Evolutionary conservation across 2,888 invertebrate genomes (phyloP), one percentile per base, ranked within the genome.

Genomic region (Galerucella calmariensis): DNA sequence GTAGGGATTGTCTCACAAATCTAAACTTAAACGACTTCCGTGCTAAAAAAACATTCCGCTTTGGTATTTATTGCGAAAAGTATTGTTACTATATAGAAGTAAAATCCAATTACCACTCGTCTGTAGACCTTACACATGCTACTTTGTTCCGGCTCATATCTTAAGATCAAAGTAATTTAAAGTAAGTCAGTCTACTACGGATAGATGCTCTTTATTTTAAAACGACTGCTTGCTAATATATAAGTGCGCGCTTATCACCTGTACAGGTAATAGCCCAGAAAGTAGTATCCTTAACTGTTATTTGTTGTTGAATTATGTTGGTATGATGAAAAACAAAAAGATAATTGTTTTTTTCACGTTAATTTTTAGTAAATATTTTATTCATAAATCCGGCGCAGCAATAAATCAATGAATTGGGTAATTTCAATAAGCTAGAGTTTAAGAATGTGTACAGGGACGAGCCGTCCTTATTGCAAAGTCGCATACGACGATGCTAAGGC

Each of bases 121-220:
- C 27, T 35, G 10, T 16, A 62, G 58, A 58, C 24, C 24, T 14
- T 62, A 62, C n/a, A 62, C n/a, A 35, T 62, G 58, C 24, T 58
- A 58, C 24, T 58, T 62, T 14, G 62, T 62, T 62, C 62, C 62
- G 62, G 27, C 35, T 62, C 62, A 35, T 62, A 62, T 62, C 62
- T 35, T 62, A 8, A 62, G 62, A 62, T 62, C 62, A 62, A 62
- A 62, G 41, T n/a, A 35, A 62, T 62, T 62, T 62, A 62, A 62
- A 62, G 62, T 62, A 62, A 62, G 62, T 62, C 62, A 35, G 35
- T n/a, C n/a, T 16, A n/a, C 35, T 62, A 41, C 8, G 35, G 35
- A 8, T 35, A 35, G 35, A 35, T 35, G 35, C 35, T 5, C n/a
- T 48, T 48, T 48, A 12, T 48, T 48, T 48, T 12, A 11, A 48